These are phyloP conservation scores for Gadus chalcogrammus DNA, from an alignment of 2,113 vertebrate genomes.

Conservation along the genomic window DNA sequence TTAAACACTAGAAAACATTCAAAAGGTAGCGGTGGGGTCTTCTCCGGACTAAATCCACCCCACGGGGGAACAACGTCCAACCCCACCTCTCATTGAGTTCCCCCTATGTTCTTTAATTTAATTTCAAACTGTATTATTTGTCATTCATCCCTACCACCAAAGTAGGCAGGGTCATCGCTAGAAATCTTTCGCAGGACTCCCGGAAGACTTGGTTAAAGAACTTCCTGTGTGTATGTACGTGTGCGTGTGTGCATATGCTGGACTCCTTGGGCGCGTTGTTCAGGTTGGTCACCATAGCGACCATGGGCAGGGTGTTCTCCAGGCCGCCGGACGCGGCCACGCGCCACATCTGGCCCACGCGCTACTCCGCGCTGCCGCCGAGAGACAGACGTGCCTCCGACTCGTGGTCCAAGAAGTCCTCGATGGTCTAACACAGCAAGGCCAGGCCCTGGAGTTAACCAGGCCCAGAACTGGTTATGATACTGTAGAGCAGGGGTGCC, in stretches of 20 bases:
- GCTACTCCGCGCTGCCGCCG: constrained; percentile 93
- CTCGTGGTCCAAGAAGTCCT: constrained; percentile 99
- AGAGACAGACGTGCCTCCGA: constrained; percentile 94
- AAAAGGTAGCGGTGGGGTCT: constrained; percentile 90
- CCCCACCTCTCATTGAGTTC: constrained; percentile 9
- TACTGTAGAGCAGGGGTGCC: not conserved
- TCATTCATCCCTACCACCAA: not conserved
- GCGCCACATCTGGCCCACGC: constrained; percentile 96
- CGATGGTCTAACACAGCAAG: constrained; percentile 94
- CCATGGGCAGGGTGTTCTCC: constrained; percentile 96
- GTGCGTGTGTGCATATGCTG: constrained; percentile 81
- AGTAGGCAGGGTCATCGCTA: not conserved
- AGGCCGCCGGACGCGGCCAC: constrained; percentile 84
- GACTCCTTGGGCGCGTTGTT: constrained; percentile 99
- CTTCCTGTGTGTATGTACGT: constrained; percentile 5
- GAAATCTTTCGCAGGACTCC: no score
- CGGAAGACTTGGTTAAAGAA: no score
- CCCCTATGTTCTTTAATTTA: constrained; percentile 58
- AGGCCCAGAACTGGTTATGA: not conserved
- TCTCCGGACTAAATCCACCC: no score
- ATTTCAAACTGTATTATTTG: constrained; percentile 54
- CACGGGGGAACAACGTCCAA: not conserved
- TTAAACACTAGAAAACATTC: constrained; percentile 91
- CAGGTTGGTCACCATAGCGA: constrained; percentile 98
- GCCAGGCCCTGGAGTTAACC: constrained; percentile 91